Percentiles rank a stretch among this genome's conserved stretches.
Evolutionary conservation across 1,140 invertebrate genomes (phyloP).

Genomic region (Penaeus vannamei): DNA sequence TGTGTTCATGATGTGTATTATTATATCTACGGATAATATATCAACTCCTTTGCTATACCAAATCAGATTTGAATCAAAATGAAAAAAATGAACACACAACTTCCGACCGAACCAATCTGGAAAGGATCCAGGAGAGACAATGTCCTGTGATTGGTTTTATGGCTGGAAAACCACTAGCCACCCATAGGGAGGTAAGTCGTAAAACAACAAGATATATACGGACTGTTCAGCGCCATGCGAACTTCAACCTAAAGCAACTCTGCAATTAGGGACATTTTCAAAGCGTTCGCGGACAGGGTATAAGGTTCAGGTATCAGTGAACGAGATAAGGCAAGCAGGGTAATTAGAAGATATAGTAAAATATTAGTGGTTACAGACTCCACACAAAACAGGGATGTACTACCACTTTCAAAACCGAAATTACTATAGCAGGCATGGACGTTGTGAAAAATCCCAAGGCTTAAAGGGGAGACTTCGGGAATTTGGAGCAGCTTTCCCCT

Average conservation of each 20-base stretch:
- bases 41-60: neutral
- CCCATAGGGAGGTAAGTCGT: slow-evolving; percentile 41
- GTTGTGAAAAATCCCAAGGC: no score
- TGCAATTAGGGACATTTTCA: neutral
- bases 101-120: slow-evolving; percentile 59
- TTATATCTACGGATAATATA: no score
- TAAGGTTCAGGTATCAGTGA: slow-evolving; percentile 39
- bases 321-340: slow-evolving; percentile 56
- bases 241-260: neutral
- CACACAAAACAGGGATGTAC: neutral
- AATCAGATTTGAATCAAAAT: neutral
- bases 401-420: no score
- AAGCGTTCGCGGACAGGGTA: neutral
- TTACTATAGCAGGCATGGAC: no score
- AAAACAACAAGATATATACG: slow-evolving; percentile 30
- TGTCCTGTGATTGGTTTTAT: slow-evolving; percentile 53
- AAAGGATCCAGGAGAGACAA: slow-evolving; percentile 29
- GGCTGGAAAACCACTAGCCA: slow-evolving; percentile 60
- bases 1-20: no score
- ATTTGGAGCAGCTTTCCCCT: no score
- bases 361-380: slow-evolving; percentile 47
- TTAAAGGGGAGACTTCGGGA: no score
- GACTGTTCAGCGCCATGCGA: neutral
- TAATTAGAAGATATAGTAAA: slow-evolving; percentile 60
- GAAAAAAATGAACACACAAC: neutral